A percentile compares a stretch with the other conserved stretches of the same genome.
phyloP scores from a whole-genome alignment of 2,888 invertebrate genomes.

The Cyclophora punctaria region DNA sequence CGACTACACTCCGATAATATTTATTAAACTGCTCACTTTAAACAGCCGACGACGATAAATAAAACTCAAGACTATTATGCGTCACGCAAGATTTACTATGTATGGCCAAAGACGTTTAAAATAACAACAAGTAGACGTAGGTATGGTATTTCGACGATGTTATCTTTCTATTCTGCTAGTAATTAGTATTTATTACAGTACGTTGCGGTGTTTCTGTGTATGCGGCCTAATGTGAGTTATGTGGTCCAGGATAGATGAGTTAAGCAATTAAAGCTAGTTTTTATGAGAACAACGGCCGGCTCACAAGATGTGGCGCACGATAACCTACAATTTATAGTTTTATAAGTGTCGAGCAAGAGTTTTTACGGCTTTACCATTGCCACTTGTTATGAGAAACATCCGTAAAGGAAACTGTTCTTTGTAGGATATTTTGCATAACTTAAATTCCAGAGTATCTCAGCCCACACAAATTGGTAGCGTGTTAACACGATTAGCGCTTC shows the following conservation, averaged over 20 bases:
- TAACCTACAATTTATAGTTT: constrained; percentile 55
- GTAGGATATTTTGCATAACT: constrained; percentile 17
- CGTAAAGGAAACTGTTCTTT: constrained; percentile 3
- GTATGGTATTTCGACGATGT: constrained; percentile 61
- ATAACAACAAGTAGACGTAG: constrained; percentile 28
- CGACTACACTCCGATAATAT: constrained; percentile 72
- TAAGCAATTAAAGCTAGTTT: constrained; percentile 64
- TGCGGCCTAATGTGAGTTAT: constrained; percentile 58
- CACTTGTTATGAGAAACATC: constrained; percentile 10
- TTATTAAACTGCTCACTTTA: constrained; percentile 70
- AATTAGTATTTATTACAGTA: constrained; percentile 70
- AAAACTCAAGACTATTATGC: constrained; percentile 62
- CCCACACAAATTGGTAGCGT: constrained; percentile 58
- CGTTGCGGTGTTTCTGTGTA: constrained; percentile 53
- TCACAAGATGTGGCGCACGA: constrained; percentile 54
- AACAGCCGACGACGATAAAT: constrained; percentile 65
- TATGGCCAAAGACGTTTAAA: constrained; percentile 40
- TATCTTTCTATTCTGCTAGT: constrained; percentile 70
- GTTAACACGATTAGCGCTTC: constrained; percentile 32
- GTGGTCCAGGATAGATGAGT: constrained; percentile 53
- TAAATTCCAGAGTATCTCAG: constrained; percentile 22
- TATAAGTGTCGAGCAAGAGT: constrained; percentile 37
- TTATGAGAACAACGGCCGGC: constrained; percentile 48
- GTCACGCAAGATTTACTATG: constrained; percentile 70
- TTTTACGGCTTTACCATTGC: constrained; percentile 16